Percentiles rank a stretch among this genome's conserved stretches.
Conservation (phyloP, 2,113 vertebrate species). For the Corythornis vintsioides region DNA sequence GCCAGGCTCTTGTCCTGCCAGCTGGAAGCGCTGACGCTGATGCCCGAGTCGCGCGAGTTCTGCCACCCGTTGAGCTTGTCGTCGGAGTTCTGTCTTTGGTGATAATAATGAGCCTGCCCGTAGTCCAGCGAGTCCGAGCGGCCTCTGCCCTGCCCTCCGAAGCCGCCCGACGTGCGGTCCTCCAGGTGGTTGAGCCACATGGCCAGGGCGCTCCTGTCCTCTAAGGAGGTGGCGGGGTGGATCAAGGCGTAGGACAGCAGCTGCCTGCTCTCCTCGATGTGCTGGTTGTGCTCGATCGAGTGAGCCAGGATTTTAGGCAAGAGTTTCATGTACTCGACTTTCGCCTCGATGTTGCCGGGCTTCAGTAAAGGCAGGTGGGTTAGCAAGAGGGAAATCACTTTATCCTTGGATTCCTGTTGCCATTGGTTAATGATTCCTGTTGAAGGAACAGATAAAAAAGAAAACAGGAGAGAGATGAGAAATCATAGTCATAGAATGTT, state of each 20-base stretch:
- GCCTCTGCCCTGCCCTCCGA: conserved; percentile 75
- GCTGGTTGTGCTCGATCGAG: conserved; percentile 95
- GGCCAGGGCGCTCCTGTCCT: conserved; percentile 92
- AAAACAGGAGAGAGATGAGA: neutral
- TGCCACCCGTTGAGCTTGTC: conserved; percentile 98
- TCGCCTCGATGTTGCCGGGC: conserved; percentile 93
- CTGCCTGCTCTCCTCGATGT: conserved; percentile 97
- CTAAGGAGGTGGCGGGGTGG: conserved; percentile 94
- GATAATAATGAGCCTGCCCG: conserved; percentile 87
- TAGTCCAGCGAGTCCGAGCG: conserved; percentile 91
- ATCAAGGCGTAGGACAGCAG: conserved; percentile 97
- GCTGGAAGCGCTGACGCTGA: conserved; percentile 82
- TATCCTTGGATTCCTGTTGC: conserved; percentile 96
- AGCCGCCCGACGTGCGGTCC: conserved; percentile 87
- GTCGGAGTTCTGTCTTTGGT: conserved; percentile 97
- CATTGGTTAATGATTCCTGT: conserved; percentile 95
- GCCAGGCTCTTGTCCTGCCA: conserved; percentile 89
- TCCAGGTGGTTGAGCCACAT: conserved; percentile 99
- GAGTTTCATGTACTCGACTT: conserved; percentile 97
- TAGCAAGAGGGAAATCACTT: conserved; percentile 92
- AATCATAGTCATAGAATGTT: neutral
- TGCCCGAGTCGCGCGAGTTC: conserved; percentile 90
- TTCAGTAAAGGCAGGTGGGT: conserved; percentile 96
- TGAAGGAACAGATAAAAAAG: neutral
- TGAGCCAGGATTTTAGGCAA: conserved; percentile 95